Evolutionary conservation across 2,888 invertebrate species (phyloP).

Genomic region (Rhodophaea formosa): DNA sequence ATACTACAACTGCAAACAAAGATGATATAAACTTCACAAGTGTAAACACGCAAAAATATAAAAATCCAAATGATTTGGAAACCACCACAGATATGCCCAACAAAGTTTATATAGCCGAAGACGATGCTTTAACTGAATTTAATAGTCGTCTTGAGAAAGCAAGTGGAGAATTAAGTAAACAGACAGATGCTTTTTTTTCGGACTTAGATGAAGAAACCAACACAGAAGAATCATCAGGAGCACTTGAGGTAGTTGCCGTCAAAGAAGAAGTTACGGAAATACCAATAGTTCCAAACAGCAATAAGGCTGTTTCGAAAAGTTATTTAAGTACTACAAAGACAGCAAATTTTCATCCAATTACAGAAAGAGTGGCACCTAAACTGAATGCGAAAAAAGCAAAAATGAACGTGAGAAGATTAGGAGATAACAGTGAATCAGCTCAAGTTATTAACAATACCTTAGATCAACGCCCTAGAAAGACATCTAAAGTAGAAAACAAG

Average conservation of each 20-base stretch:
- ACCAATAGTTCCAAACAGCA: background rate
- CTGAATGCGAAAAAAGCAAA: background rate
- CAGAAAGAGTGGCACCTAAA: background rate
- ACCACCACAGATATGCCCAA: background rate
- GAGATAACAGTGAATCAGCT: slow-evolving; percentile 38
- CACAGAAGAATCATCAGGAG: background rate
- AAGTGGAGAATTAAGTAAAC: slow-evolving; percentile 24
- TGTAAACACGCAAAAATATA: background rate
- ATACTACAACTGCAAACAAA: background rate
- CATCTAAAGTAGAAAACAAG: background rate
- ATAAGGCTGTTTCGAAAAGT: too few species aligned
- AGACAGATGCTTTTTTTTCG: slow-evolving; percentile 33
- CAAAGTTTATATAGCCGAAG: background rate
- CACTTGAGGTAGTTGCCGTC: too few species aligned
- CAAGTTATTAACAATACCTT: slow-evolving; percentile 23
- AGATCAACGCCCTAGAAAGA: slow-evolving; percentile 5
- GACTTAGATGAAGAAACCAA: slow-evolving; percentile 34
- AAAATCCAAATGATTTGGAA: background rate
- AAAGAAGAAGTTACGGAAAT: background rate
- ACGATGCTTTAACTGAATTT: background rate
- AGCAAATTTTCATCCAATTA: background rate
- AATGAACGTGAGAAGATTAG: slow-evolving; percentile 34
- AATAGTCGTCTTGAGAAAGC: slow-evolving; percentile 1
- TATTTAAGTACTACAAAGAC: background rate
- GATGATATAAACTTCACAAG: too few species aligned